phyloP scores from a whole-genome alignment of 2,113 vertebrate genomes.

The Petaurus breviceps region DNA sequence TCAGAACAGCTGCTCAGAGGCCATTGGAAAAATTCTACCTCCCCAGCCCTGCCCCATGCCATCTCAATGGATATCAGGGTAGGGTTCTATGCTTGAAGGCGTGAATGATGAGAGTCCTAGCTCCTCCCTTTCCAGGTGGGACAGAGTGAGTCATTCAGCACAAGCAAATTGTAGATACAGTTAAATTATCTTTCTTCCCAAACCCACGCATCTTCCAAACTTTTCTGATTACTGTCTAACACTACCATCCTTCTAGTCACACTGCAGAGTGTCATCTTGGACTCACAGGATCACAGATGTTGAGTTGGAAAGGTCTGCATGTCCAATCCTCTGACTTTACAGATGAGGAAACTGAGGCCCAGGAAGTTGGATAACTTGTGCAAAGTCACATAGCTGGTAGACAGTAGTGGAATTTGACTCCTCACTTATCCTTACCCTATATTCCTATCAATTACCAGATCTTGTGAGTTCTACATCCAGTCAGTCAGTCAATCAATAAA shows the following conservation, averaged over 20 bases:
- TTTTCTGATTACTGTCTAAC: background rate
- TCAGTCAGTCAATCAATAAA: background rate
- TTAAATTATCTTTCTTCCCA: background rate
- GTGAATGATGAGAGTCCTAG: background rate
- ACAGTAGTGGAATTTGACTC: background rate
- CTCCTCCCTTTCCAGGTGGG: background rate
- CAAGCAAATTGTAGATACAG: background rate
- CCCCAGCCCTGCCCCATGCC: background rate
- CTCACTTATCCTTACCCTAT: background rate
- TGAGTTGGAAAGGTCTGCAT: background rate
- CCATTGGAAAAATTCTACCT: background rate
- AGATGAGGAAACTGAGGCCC: background rate
- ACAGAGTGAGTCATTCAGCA: background rate
- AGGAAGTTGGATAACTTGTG: rapidly evolving
- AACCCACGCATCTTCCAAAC: background rate
- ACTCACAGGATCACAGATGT: background rate
- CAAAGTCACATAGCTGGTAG: background rate
- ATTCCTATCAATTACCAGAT: background rate
- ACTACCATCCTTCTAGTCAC: background rate
- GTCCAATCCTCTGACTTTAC: background rate
- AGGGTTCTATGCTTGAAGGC: background rate
- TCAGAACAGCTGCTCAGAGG: background rate
- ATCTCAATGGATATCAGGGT: background rate
- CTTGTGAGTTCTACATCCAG: background rate
- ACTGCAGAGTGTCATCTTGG: background rate